Base-by-base conservation (phyloP, 37 sponge, comb jelly and placozoan genomes). In the Cliona cf. orientalis region DNA sequence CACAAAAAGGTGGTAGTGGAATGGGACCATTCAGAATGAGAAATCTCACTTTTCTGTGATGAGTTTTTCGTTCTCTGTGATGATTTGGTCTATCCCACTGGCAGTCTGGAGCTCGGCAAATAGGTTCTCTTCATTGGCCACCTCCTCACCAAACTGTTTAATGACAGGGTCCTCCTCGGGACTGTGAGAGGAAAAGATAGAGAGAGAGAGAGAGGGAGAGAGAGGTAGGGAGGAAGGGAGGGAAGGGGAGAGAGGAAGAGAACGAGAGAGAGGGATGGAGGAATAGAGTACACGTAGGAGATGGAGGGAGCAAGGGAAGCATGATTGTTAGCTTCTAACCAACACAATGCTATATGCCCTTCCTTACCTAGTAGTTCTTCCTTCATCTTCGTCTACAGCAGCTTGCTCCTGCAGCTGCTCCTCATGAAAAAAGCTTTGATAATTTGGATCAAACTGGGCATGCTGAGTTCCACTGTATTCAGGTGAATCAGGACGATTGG, bases 21-120 rank as follows among this genome's bases (percentile, higher is more conserved):
- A 66, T 29, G 2, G 29, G 36, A 66, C 32, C 34, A 66, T 3
- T n/a, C 5, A 66, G 4, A n/a, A 7, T 31, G 67, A n/a, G 63
- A 38, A 2, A 26, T 38, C 81, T 67, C 42, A 89, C 88, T 80
- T 83, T 31, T 79, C 85, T 64, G 45, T 80, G 22, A 76, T 49
- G 22, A 92, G 85, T 60, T 88, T 66, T 56, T 92, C 80, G 80
- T 92, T 92, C 38, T 92, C 89, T 40, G 75, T 58, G 29, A 92
- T 59, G 22, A 92, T 80, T 17, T 88, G 80, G 42, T 87, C 89
- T 34, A 92, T 40, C 7, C 80, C 80, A 59, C 71, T 40, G 22
- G 80, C 80, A 0, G 70, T 40, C 32, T 80, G 80, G 43, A 80
- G 59, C 42, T 80, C 80, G 23, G 69, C 80, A 7, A 80, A 58